phyloP scores from a whole-genome alignment of 2,113 vertebrate genomes.

The Danionella cerebrum region DNA sequence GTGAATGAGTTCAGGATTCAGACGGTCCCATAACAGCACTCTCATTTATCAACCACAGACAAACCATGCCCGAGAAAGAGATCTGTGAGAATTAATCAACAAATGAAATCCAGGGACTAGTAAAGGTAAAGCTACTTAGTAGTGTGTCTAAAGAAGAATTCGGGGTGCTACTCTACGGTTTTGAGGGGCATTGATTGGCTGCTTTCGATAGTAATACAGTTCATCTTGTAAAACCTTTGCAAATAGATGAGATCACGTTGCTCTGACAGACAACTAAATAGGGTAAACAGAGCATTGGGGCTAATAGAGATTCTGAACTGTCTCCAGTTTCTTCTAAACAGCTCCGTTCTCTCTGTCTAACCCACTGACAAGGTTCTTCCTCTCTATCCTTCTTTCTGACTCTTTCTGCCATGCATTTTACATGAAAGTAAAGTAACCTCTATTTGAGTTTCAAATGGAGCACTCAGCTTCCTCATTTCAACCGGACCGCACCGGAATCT shows the following conservation, averaged over 20 bases:
- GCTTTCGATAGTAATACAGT: too few relatives aligned
- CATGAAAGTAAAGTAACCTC: constrained; percentile 10
- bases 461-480: not conserved
- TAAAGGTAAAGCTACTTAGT: not conserved
- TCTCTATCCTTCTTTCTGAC: not conserved
- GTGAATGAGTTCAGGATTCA: not conserved
- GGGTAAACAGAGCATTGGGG: not conserved
- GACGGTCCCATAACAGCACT: not conserved
- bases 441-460: constrained; percentile 16
- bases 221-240: not conserved
- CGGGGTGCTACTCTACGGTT: too few relatives aligned
- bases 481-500: constrained; percentile 10
- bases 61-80: not conserved
- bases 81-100: not conserved
- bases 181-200: too few relatives aligned
- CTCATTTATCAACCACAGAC: not conserved
- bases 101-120: not conserved
- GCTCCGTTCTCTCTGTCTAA: not conserved
- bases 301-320: not conserved
- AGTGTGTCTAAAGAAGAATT: not conserved
- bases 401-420: constrained; percentile 2
- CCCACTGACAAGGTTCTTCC: not conserved
- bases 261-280: not conserved
- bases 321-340: not conserved
- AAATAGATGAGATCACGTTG: not conserved